Base-by-base conservation (phyloP, 2,888 invertebrate genomes). In the Selenia dentaria region DNA sequence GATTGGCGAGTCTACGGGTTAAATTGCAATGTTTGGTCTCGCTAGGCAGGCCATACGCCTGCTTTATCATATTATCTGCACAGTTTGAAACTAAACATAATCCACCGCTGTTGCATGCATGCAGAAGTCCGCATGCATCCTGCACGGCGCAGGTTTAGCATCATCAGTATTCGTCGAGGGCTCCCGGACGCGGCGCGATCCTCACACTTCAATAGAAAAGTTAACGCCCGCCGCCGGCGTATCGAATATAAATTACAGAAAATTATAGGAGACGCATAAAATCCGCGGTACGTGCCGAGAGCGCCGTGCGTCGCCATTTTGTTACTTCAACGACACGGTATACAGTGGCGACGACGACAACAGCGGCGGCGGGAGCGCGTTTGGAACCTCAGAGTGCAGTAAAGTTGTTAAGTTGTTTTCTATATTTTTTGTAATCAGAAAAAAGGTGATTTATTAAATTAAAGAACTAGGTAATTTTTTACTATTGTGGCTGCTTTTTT, bases 181-280 rank as follows among this genome's bases (percentile, higher is more conserved):
- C 71, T 76, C 80, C 81, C 83, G 83, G 83, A 82, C 82, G 76
- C 68, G 65, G 67, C 67, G 67, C 73, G 71, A 66, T 70, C 73
- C 47, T 53, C 49, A 72, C 74, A 83, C 83, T 79, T 83, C 84
- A 83, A 85, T 83, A 79, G 82, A 70, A 76, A 75, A 76, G 74
- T 75, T 79, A 81, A 64, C 64, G 68, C 74, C 82, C 79, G 81
- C 71, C 41, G 37, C 10, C 12, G 42, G 70, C 77, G 84, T 74
- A 83, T 79, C 80, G 89, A 86, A 89, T 89, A 86, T 87, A 86
- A 87, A 89, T 84, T 84, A 84, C 78, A 80, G 78, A 69, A 85
- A 77, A 78, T 79, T 77, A 78, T 79, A 76, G 76, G 69, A 77
- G 74, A 72, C 74, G 75, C 74, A 79, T 77, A 75, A 77, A 76